Evolutionary conservation across 2,888 invertebrate genomes (phyloP).

Genomic region (Tetranychus truncatus): DNA sequence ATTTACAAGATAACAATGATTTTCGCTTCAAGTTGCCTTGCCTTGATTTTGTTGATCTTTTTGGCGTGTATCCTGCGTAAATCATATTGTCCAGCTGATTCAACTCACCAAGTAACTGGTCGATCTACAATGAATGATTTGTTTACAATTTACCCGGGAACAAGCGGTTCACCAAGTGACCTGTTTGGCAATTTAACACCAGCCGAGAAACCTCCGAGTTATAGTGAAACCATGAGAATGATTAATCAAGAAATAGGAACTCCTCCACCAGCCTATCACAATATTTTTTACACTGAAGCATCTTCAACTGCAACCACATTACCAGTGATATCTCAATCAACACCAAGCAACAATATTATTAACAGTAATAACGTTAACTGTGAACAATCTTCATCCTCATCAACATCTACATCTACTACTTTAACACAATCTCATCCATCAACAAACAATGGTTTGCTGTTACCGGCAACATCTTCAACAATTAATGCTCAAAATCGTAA

Average conservation of each 20-base stretch:
- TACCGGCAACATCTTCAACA: not conserved
- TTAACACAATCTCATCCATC: not conserved
- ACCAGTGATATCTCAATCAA: not conserved
- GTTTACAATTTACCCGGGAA: conserved; percentile 15
- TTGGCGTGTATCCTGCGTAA: conserved; percentile 15
- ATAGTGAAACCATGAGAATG: conserved; percentile 16
- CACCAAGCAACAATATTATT: not conserved
- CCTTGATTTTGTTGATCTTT: conserved; percentile 18
- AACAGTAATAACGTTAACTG: too few relatives aligned
- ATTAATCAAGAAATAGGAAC: conserved; percentile 16
- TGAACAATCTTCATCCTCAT: not conserved
- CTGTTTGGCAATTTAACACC: not conserved
- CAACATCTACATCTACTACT: not conserved
- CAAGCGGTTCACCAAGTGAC: conserved; percentile 10
- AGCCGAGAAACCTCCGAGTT: conserved; percentile 17
- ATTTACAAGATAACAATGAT: conserved; percentile 20
- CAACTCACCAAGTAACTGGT: not conserved
- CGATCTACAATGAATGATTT: conserved; percentile 7
- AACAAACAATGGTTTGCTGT: not conserved
- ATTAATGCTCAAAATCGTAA: not conserved
- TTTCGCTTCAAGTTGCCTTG: conserved; percentile 18
- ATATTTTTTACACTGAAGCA: not conserved
- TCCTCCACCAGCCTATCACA: conserved; percentile 14
- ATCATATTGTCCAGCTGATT: conserved; percentile 12
- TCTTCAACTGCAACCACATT: not conserved